Base-by-base conservation (phyloP, 2,113 vertebrate species). In the Scolopax mira region DNA sequence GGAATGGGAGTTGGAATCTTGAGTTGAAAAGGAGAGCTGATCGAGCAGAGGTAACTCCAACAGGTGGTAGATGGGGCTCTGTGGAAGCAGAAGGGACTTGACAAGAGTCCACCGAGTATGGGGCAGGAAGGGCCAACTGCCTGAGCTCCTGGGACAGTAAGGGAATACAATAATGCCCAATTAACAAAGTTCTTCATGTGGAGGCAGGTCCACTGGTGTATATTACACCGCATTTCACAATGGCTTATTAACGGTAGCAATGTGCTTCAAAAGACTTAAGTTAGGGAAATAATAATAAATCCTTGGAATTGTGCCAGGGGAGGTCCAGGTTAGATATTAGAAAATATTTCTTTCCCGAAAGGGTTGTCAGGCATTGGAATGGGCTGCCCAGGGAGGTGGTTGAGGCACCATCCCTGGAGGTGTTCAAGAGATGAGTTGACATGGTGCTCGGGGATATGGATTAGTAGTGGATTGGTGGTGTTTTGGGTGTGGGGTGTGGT, bases 111-210 rank as follows among this genome's bases (percentile, higher is more conserved):
- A 0, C n/a, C 18, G 64, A 16, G 27, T 6, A 3, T 18, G 62
- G 65, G 44, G 17, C 52, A 61, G 66, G 27, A 15, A 44, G 13
- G 54, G 33, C 35, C 57, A 2, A 14, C 35, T 79, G 73, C 49
- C 54, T 18, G 48, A 48, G 18, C 18, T 77, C 7, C 2, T 7
- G 0, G 2, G 1, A 0, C 3, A 25, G 24, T 31, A 18, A 41
- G 30, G 49, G 22, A 30, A 33, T 23, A 4, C 3, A 1, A 2
- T 41, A 37, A 49, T 24, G 46, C 18, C 61, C 41, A 66, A 61
- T 79, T 88, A 30, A 37, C 66, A 13, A n/a, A 18, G 22, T 28
- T 55, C 15, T 52, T 31, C 17, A 6, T 52, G 6, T 21, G 28
- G 30, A 70, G 85, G 37, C 37, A 73, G 49, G 31, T 72, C 37